phyloP scores from a whole-genome alignment of 2,113 vertebrate species.

The Malurus melanocephalus region DNA sequence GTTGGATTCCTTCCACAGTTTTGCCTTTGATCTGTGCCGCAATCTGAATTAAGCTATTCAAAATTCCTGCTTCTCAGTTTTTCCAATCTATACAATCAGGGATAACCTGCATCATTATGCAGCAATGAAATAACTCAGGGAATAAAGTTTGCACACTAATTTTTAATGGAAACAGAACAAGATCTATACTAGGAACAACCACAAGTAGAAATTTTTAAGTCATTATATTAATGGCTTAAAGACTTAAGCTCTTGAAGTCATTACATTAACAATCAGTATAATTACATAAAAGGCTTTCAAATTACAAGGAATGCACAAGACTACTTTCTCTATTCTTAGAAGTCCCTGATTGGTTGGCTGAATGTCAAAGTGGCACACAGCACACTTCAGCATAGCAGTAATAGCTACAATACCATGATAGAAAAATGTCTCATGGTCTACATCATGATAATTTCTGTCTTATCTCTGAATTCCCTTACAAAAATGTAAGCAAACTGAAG shows the following conservation, averaged over 20 bases:
- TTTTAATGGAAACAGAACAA: background rate
- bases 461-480: background rate
- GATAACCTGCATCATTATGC: background rate
- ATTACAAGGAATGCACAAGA: background rate
- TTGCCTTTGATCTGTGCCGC: background rate
- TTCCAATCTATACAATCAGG: background rate
- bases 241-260: background rate
- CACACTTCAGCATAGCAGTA: background rate
- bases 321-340: background rate
- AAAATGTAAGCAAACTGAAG: background rate
- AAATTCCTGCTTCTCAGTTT: background rate
- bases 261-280: background rate
- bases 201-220: background rate
- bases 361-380: background rate
- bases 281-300: background rate
- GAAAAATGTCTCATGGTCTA: background rate
- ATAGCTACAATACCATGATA: background rate
- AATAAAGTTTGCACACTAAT: background rate
- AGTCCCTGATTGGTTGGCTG: background rate
- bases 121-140: background rate
- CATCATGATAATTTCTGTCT: background rate
- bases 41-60: background rate
- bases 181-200: background rate
- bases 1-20: background rate
- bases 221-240: background rate